Conservation (phyloP, 2,797 vertebrate genomes). For the Cuculus canorus region DNA sequence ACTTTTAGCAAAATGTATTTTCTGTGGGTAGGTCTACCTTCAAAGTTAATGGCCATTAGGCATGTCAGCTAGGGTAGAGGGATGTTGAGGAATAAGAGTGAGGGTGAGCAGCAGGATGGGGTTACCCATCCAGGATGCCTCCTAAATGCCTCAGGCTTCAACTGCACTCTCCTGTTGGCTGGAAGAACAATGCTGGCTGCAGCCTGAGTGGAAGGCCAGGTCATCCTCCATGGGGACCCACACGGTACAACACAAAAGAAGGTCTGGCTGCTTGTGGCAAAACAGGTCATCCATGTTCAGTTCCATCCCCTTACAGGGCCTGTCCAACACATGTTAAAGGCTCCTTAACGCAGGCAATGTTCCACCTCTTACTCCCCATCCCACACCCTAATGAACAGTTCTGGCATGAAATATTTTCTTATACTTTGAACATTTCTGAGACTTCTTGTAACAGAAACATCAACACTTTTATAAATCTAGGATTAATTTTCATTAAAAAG, state of each 20-base stretch:
- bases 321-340: neutral
- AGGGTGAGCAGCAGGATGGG: neutral
- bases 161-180: too few relatives aligned
- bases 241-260: fast-evolving
- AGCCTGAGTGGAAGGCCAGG: neutral
- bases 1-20: neutral
- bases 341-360: neutral
- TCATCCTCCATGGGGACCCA: fast-evolving
- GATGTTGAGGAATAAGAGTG: neutral
- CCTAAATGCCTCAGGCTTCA: neutral
- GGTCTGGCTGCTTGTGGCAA: neutral
- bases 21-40: neutral
- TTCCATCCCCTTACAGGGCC: neutral
- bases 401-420: neutral
- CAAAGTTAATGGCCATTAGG: neutral
- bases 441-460: neutral
- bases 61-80: neutral
- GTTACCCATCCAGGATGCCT: neutral
- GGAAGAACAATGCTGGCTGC: neutral
- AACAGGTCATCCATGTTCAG: neutral
- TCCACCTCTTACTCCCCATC: too few relatives aligned
- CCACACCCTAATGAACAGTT: neutral
- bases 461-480: neutral
- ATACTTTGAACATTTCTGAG: neutral
- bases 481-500: fast-evolving